These are phyloP conservation scores for Lucilia sericata DNA, from an alignment of 1,140 invertebrate genomes.

Conservation along the genomic window DNA sequence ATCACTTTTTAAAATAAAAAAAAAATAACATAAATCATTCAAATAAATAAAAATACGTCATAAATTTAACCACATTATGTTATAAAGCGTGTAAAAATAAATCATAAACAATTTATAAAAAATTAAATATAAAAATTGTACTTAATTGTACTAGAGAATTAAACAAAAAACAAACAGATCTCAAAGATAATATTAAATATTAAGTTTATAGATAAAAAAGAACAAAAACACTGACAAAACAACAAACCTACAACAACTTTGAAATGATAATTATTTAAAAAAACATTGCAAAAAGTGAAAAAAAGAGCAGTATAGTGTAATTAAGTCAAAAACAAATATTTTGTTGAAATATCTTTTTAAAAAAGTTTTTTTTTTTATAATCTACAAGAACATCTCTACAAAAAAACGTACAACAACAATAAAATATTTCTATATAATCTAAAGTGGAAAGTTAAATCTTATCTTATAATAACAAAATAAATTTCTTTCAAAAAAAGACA, in stretches of 20 bases:
- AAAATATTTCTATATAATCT: neutral
- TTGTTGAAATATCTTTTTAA: too few species aligned
- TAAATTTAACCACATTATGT: too few species aligned
- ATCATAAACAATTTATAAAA: too few species aligned
- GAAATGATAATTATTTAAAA: neutral
- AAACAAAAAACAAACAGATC: neutral
- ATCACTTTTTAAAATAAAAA: neutral
- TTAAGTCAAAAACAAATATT: neutral
- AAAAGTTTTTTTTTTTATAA: neutral
- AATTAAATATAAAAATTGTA: neutral
- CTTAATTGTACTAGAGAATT: neutral
- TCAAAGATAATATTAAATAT: neutral
- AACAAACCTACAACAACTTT: neutral
- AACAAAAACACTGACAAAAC: neutral
- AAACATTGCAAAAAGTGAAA: neutral
- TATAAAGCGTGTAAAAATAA: too few species aligned
- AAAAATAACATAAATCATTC: neutral
- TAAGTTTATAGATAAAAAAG: neutral
- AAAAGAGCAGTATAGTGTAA: neutral
- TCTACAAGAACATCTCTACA: constrained; percentile 8
- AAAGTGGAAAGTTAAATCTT: constrained; percentile 16
- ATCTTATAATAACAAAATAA: neutral
- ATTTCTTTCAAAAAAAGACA: constrained; percentile 34
- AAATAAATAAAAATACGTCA: too few species aligned
- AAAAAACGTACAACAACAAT: constrained; percentile 24